These are phyloP conservation scores for Cryptophagus acutangulus DNA, from an alignment of 2,888 invertebrate genomes.

Conservation along the genomic window DNA sequence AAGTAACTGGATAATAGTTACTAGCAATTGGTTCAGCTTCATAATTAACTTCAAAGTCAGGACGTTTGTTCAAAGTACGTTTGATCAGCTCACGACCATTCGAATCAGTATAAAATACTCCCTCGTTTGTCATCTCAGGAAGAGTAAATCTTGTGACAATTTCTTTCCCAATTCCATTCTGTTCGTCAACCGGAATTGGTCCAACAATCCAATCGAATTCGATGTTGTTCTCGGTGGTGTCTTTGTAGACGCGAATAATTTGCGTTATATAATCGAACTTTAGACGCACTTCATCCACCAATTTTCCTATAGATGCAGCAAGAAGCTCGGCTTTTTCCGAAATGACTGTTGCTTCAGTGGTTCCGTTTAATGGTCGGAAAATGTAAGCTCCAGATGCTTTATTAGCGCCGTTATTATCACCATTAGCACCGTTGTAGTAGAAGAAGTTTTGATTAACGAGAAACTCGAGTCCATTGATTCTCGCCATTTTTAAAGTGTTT, in stretches of 20 bases:
- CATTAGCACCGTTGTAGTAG: conserved; percentile 65
- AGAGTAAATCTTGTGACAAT: conserved; percentile 59
- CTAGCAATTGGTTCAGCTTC: conserved; percentile 54
- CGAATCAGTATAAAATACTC: conserved; percentile 68
- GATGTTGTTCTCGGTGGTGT: conserved; percentile 47
- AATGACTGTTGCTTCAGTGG: conserved; percentile 16
- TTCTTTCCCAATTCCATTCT: conserved; percentile 56
- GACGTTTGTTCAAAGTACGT: conserved; percentile 55
- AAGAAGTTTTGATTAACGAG: conserved; percentile 59
- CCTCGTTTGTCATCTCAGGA: conserved; percentile 24
- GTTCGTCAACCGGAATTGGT: conserved; percentile 57
- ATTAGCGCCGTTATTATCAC: conserved; percentile 59
- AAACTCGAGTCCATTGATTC: conserved; percentile 45
- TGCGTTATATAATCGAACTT: conserved; percentile 66
- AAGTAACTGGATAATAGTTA: conserved; percentile 74
- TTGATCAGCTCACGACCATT: conserved; percentile 70
- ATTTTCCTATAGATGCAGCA: conserved; percentile 13
- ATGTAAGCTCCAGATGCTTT: conserved; percentile 91
- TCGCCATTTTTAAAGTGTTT: conserved; percentile 54
- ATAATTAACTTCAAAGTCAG: conserved; percentile 33
- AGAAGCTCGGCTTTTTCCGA: conserved; percentile 4
- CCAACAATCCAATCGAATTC: conserved; percentile 76
- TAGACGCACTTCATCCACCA: conserved; percentile 46
- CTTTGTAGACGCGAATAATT: conserved; percentile 61
- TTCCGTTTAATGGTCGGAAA: conserved; percentile 57